Evolutionary conservation across 2,888 invertebrate genomes (phyloP).

Genomic region (Campopleginae sp.): DNA sequence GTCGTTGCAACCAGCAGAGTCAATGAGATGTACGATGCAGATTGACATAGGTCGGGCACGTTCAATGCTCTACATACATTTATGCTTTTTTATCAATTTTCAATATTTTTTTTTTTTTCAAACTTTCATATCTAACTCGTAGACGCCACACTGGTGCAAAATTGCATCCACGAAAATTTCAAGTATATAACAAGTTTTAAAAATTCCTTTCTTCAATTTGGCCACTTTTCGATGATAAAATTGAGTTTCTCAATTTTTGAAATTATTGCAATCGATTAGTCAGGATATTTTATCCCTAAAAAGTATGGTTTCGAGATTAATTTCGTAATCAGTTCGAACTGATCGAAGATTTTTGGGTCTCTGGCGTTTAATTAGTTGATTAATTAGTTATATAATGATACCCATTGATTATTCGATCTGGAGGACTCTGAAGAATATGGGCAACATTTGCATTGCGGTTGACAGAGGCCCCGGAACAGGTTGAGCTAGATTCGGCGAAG

Average conservation of each 20-base stretch:
- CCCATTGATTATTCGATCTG: no score
- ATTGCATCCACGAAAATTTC: no score
- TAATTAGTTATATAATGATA: slow-evolving; percentile 39
- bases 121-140: not conserved
- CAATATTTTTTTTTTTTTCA: not conserved
- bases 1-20: slow-evolving; percentile 64
- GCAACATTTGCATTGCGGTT: slow-evolving; percentile 29
- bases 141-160: no score
- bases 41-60: slow-evolving; percentile 64
- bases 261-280: no score
- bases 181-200: no score
- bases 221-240: no score
- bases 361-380: slow-evolving; percentile 8
- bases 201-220: no score
- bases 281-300: no score
- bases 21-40: slow-evolving; percentile 63
- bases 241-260: no score
- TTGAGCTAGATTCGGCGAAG: not conserved
- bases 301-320: no score
- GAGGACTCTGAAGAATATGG: slow-evolving; percentile 36
- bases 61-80: slow-evolving; percentile 43
- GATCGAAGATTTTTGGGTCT: not conserved
- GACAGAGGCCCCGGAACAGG: slow-evolving; percentile 9
- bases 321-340: not conserved
- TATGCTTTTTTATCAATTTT: not conserved